Conservation (phyloP, 1,140 invertebrate genomes). For the Pogonus chalceus region DNA sequence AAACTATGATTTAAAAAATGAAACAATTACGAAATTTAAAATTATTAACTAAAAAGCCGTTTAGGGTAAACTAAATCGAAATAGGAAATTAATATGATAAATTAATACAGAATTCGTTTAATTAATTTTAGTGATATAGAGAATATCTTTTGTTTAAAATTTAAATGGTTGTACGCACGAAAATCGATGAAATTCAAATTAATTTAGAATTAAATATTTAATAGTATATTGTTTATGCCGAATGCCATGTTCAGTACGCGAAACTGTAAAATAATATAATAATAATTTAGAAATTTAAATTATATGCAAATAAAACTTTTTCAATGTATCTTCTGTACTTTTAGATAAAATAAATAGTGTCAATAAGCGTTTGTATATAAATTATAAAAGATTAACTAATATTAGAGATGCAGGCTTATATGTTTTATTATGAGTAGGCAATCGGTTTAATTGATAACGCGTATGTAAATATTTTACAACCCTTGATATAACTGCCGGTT, state of each 20-base stretch:
- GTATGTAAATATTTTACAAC: too few species aligned
- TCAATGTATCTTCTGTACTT: too few species aligned
- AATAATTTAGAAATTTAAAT: too few species aligned
- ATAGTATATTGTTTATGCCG: slow-evolving; percentile 16
- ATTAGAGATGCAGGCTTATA: too few species aligned
- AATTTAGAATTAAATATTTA: slow-evolving; percentile 12
- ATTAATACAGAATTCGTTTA: background rate
- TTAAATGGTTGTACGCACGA: slow-evolving; percentile 3
- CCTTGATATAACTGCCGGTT: too few species aligned
- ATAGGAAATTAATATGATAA: background rate
- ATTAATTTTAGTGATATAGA: background rate
- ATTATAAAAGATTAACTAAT: too few species aligned
- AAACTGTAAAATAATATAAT: too few species aligned
- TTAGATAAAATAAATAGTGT: too few species aligned
- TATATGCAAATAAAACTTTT: too few species aligned
- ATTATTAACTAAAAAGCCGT: background rate
- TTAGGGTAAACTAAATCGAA: background rate
- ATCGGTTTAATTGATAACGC: too few species aligned
- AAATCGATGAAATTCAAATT: slow-evolving; percentile 10
- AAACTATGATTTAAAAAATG: background rate
- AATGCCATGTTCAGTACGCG: slow-evolving; percentile 11
- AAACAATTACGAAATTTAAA: background rate
- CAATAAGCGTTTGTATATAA: too few species aligned
- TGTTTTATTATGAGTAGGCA: too few species aligned
- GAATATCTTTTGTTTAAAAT: slow-evolving; percentile 8